These are phyloP conservation scores for Clytia hemisphaerica DNA, from an alignment of 30 jellyfish, hydroid and myxozoan genomes.

Conservation along the genomic window DNA sequence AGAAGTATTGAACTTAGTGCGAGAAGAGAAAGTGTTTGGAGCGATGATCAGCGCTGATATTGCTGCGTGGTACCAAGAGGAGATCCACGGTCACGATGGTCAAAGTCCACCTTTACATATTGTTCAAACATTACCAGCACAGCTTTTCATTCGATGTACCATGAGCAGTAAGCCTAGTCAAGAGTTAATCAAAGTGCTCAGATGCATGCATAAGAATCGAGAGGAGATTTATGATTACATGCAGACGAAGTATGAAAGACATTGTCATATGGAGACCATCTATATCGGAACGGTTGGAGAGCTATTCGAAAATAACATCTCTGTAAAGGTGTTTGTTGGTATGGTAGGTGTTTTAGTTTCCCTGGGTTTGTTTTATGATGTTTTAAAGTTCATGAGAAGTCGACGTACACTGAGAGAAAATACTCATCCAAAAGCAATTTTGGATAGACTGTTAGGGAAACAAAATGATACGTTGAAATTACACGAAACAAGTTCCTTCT, in stretches of 20 bases:
- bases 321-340: background rate
- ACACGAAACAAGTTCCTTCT: too few species aligned
- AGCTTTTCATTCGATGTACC: background rate
- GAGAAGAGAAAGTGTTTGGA: slow-evolving; percentile 7
- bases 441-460: too few species aligned
- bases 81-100: background rate
- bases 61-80: slow-evolving; percentile 9
- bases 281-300: slow-evolving; percentile 4
- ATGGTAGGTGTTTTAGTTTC: background rate
- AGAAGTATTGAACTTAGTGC: background rate
- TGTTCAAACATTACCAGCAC: background rate
- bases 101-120: slow-evolving; percentile 5
- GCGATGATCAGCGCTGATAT: slow-evolving; percentile 11
- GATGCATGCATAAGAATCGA: background rate
- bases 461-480: too few species aligned
- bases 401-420: too few species aligned
- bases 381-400: too few species aligned
- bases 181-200: background rate
- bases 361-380: background rate
- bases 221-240: background rate
- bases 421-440: too few species aligned
- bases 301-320: background rate
- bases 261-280: slow-evolving; percentile 10
- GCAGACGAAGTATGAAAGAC: background rate
- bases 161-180: background rate